These are phyloP conservation scores for Cynopterus brachyotis DNA, from an alignment of 2,113 vertebrate species.

Conservation along the genomic window DNA sequence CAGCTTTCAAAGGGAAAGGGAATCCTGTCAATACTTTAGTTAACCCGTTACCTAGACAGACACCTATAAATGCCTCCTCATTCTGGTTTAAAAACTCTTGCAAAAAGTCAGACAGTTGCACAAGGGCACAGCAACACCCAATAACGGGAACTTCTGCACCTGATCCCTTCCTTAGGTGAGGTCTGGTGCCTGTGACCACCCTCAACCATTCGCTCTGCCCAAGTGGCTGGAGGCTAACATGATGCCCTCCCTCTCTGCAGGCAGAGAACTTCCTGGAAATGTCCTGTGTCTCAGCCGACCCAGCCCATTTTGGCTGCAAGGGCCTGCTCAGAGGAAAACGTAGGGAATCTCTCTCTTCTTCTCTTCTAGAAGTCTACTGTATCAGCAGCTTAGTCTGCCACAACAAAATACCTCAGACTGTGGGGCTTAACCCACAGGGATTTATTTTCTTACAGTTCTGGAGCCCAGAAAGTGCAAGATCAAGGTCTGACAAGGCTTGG, in stretches of 20 bases:
- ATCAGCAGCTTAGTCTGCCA: not conserved
- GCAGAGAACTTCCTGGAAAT: not conserved
- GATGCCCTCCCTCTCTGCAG: too few species aligned
- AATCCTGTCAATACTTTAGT: not conserved
- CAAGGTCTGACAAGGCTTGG: not conserved
- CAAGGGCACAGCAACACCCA: not conserved
- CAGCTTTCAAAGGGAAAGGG: slow-evolving; percentile 1
- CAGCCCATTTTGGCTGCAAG: not conserved
- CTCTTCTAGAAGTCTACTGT: not conserved
- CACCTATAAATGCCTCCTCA: not conserved
- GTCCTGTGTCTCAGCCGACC: not conserved
- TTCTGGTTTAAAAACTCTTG: not conserved
- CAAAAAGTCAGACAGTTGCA: not conserved
- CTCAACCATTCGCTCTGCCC: not conserved
- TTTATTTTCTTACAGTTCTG: not conserved
- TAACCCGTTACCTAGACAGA: not conserved
- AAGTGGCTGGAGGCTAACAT: not conserved
- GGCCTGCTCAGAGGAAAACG: not conserved
- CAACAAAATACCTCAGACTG: not conserved
- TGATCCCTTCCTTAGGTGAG: not conserved
- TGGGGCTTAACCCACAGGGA: not conserved
- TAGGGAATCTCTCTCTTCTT: not conserved
- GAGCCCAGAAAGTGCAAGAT: not conserved
- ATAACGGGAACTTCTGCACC: not conserved
- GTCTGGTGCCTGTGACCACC: too few species aligned